Base-by-base conservation (phyloP, 2,888 invertebrate genomes). In the Drosophila conformis region DNA sequence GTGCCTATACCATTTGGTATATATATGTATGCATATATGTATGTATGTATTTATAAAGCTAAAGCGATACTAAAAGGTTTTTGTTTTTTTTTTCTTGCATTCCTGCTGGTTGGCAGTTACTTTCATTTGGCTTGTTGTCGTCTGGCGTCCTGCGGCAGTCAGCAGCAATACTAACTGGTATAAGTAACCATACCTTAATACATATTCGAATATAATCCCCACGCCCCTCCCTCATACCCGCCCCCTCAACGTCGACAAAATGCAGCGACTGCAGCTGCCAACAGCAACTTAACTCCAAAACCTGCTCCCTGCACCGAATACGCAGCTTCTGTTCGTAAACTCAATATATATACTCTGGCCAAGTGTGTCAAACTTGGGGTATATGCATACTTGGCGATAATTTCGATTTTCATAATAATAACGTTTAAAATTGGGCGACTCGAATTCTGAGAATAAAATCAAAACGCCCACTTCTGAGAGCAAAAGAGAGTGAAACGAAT, bases 301-400 rank as follows among this genome's bases (percentile, higher is more conserved):
- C 85, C 85, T 85, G 85, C 80, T 85, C 85, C 88, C 89, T 69
- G 70, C 59, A 36, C 64, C 77, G 80, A 82, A 82, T 68, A 78
- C 53, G 46, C 64, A 56, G 60, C 61, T 70, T 61, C 71, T 63
- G 70, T 68, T 70, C 59, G 49, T 36, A 42, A 49, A 70, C 49
- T 35, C 59, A 51, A 35, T 35, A n/a, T 6, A n/a, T 6, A 2
- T 18, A 8, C 25, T 21, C 57, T 57, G 57, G 2, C 15, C 6
- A 4, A 27, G 13, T 13, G 18, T 38, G 13, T 13, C 2, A 11
- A 27, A 7, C 4, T 38, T n/a, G 10, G 38, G n/a, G 38, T 38
- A 56, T 56, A 29, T 29, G 27, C 27, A 1, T 10, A 49, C 27
- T 27, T 49, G 21, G 15, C 25, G 8, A 46, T 25, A 25, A 15